phyloP scores from a whole-genome alignment of 35 echinoderm and acorn worm genomes.

The Heliocidaris tuberculata region DNA sequence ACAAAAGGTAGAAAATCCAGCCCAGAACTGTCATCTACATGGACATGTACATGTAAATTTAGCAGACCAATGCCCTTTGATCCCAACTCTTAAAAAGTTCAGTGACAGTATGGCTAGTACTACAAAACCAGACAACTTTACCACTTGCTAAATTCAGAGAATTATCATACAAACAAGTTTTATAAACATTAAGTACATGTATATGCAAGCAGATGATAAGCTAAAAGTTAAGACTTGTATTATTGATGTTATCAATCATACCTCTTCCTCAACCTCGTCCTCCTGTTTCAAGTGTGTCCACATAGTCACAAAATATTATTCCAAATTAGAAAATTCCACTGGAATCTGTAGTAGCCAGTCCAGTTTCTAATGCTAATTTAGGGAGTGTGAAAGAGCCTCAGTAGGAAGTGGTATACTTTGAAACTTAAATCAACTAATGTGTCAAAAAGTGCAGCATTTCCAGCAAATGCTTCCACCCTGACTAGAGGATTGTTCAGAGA shows the following conservation, averaged over 20 bases:
- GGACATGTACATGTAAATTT: too few species aligned
- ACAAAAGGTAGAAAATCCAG: too few species aligned
- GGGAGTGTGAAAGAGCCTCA: background rate
- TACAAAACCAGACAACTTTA: too few species aligned
- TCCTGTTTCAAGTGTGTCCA: conserved; percentile 10
- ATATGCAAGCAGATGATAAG: too few species aligned
- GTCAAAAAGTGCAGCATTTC: background rate
- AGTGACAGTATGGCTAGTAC: too few species aligned
- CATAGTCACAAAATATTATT: background rate
- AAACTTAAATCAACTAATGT: background rate
- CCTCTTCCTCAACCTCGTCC: background rate
- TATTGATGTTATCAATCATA: background rate
- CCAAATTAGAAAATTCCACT: background rate
- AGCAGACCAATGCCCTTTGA: too few species aligned
- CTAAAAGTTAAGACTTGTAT: too few species aligned
- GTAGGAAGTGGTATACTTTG: background rate
- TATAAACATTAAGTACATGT: too few species aligned
- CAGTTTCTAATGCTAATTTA: background rate
- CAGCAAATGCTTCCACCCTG: background rate
- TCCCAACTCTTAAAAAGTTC: too few species aligned
- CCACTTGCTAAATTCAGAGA: too few species aligned
- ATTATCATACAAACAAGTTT: too few species aligned
- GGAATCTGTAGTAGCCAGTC: background rate
- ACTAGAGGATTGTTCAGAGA: background rate
- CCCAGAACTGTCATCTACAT: too few species aligned